A percentile compares a stretch with the other conserved stretches of the same genome.
phyloP scores from a whole-genome alignment of 2,113 vertebrate species.

The Otolemur garnettii region DNA sequence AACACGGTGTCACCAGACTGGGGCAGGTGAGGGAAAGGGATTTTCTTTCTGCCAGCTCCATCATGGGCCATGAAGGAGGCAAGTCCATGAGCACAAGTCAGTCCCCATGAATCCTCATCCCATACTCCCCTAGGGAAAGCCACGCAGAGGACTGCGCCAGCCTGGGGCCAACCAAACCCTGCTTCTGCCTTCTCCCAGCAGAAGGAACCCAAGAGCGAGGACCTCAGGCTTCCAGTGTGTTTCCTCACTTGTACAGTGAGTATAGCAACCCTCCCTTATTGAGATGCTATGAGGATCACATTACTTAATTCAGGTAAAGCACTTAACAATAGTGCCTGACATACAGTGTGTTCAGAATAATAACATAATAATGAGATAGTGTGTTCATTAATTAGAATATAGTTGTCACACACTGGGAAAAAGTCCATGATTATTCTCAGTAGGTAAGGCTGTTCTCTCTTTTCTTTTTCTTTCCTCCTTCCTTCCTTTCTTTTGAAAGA shows the following conservation, averaged over 20 bases:
- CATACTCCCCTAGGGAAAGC: background rate
- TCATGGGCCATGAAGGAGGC: background rate
- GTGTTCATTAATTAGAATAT: background rate
- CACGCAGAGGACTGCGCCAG: rapidly evolving
- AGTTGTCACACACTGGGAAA: background rate
- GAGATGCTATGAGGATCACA: background rate
- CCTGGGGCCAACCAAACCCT: background rate
- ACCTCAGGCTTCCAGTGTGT: background rate
- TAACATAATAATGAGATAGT: background rate
- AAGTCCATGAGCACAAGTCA: background rate
- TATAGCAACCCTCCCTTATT: background rate
- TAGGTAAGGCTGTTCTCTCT: background rate
- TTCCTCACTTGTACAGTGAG: background rate
- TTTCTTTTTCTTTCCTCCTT: no score
- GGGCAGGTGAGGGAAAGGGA: background rate
- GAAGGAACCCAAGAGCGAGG: no score
- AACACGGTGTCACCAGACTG: background rate
- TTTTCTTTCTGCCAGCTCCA: background rate
- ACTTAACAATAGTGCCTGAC: background rate
- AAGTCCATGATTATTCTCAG: background rate
- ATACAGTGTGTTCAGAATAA: background rate
- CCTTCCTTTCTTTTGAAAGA: no score
- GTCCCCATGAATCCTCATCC: background rate
- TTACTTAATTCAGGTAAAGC: conserved; percentile 17
- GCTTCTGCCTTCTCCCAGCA: background rate